Base-by-base conservation (phyloP, 2,888 invertebrate genomes). In the Argynnis bischoffii region DNA sequence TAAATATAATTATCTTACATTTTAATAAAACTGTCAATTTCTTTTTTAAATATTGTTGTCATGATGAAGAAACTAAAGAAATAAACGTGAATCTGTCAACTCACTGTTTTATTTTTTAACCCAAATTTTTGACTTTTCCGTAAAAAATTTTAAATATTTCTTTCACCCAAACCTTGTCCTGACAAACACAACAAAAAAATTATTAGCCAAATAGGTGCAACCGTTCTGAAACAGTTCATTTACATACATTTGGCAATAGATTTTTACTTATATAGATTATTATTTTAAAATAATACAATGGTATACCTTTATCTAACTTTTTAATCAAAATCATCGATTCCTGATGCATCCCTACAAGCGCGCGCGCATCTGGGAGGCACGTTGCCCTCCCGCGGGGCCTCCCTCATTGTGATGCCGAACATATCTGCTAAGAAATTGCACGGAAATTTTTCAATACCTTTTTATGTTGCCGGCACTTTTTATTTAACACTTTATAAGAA, bases 361-460 rank as follows among this genome's bases (percentile, higher is more conserved):
- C 81, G 77, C 74, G 81, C 86, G 78, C 79, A 79, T 77, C 76
- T 75, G 79, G 76, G 83, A 79, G 77, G 79, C 85, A 84, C 84
- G 83, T 81, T 77, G 72, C 76, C 77, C 79, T 81, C 83, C 83
- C 73, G 71, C 66, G 70, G 72, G 72, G 64, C 73, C 72, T 69
- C 74, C 72, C 76, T 79, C 77, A 79, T 80, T 82, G 75, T 73
- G 48, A 81, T 80, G 78, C 81, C 69, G 26, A 55, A 48, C 74
- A 69, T 80, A 81, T 79, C 80, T 80, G 81, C 73, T 69, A 70
- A 66, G 73, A 75, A 76, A 75, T 75, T 75, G 74, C 68, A 63
- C 50, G 35, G 57, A 64, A 63, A 65, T 71, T 72, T 70, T 68
- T 63, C 70, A 59, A 60, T 46, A 63, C 47, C 48, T 35, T 63